These are phyloP conservation scores for Cirrhinus molitorella DNA, from an alignment of 2,797 vertebrate genomes.

Conservation along the genomic window DNA sequence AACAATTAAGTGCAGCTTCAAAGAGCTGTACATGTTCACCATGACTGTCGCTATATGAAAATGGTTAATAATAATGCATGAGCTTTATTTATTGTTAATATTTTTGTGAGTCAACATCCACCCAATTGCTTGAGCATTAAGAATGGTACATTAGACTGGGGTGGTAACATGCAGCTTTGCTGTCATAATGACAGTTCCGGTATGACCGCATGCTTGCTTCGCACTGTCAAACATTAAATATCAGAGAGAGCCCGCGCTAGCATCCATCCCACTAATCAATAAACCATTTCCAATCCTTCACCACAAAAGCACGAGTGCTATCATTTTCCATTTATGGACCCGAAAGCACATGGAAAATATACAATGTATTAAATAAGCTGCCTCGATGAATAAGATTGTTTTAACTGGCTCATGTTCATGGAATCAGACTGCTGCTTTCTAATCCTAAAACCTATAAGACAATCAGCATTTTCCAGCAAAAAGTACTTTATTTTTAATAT, in stretches of 20 bases:
- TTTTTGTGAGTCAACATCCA: background rate
- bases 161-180: background rate
- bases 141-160: background rate
- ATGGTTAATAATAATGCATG: background rate
- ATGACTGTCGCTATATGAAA: background rate
- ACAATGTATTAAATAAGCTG: conserved; percentile 18
- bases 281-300: conserved; percentile 36
- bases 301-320: conserved; percentile 16
- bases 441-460: background rate
- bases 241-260: background rate
- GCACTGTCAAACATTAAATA: conserved; percentile 29
- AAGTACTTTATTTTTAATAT: no score
- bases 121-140: conserved; percentile 1
- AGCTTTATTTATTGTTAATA: background rate
- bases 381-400: background rate
- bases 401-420: background rate
- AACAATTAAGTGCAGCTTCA: no score
- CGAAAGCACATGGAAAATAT: conserved; percentile 11
- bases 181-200: background rate
- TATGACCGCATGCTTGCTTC: background rate
- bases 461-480: background rate
- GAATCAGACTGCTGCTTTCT: conserved; percentile 16
- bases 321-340: conserved; percentile 32
- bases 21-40: no score
- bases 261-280: conserved; percentile 30